Percentiles rank a stretch among this genome's conserved stretches.
Conservation (phyloP, 2,797 vertebrate species). For the Sebastolobus alascanus region DNA sequence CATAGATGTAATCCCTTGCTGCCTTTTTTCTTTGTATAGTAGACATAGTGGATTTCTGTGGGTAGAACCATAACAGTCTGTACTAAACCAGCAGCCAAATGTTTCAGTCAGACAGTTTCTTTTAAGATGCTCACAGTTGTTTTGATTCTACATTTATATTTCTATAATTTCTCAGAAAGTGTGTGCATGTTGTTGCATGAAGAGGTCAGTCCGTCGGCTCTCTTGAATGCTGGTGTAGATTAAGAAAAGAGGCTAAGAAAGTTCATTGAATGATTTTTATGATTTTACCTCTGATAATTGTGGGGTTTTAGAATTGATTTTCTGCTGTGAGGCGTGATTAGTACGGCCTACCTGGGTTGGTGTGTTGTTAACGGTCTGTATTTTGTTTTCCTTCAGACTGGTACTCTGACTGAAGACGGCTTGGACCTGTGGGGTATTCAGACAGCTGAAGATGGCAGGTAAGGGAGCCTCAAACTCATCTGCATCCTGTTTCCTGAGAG, state of each 20-base stretch:
- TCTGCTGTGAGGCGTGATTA: background rate
- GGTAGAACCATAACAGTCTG: background rate
- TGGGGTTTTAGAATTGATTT: background rate
- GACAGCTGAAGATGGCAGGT: conserved; percentile 88
- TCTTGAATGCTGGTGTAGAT: background rate
- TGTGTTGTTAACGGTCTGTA: background rate
- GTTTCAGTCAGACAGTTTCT: background rate
- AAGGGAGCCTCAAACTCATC: conserved; percentile 20
- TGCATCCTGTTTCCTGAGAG: background rate
- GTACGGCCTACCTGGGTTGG: background rate
- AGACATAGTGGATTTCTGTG: background rate
- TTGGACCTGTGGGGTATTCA: conserved; percentile 96
- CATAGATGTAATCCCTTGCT: background rate
- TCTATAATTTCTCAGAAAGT: background rate
- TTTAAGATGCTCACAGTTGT: background rate
- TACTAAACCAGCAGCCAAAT: background rate
- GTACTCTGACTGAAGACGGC: conserved; percentile 97
- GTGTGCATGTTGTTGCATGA: background rate
- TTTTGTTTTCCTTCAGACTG: conserved; percentile 85
- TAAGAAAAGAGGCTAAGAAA: background rate
- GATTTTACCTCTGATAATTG: background rate
- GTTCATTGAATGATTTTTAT: background rate
- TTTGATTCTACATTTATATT: background rate
- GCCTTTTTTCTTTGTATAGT: background rate
- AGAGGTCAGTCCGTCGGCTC: background rate